A percentile compares a stretch with the other conserved stretches of the same genome.
Conservation (phyloP, 2,888 invertebrate species). For the Panorpa germanica region DNA sequence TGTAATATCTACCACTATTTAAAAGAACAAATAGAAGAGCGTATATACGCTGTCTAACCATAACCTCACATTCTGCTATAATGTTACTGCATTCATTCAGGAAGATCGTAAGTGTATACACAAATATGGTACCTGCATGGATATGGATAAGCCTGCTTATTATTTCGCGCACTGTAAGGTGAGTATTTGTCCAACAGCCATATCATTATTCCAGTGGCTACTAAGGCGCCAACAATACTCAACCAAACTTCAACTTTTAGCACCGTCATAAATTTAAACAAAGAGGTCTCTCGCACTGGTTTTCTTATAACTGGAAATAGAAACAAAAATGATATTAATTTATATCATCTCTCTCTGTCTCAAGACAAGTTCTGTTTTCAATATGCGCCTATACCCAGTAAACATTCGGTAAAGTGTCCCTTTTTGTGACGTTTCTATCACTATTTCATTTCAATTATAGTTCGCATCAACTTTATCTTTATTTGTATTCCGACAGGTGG, state of each 20-base stretch:
- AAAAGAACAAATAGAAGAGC: neutral
- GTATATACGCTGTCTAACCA: conserved; percentile 2
- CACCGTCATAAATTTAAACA: conserved; percentile 90
- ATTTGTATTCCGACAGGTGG: too few relatives aligned
- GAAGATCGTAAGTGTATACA: too few relatives aligned
- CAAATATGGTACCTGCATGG: conserved; percentile 35
- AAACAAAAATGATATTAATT: conserved; percentile 6
- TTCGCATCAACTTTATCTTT: too few relatives aligned
- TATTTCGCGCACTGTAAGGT: conserved; percentile 73
- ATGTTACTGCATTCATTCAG: too few relatives aligned
- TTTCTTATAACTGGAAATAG: conserved; percentile 55
- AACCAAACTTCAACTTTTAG: conserved; percentile 75
- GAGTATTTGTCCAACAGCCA: conserved; percentile 81
- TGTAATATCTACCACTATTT: too few relatives aligned
- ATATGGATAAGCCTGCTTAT: conserved; percentile 60
- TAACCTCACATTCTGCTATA: neutral
- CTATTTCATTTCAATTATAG: too few relatives aligned
- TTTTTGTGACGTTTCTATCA: too few relatives aligned
- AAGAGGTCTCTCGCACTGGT: conserved; percentile 58
- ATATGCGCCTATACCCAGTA: conserved; percentile 1
- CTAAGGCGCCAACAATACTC: conserved; percentile 65
- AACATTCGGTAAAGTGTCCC: too few relatives aligned
- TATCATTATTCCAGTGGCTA: conserved; percentile 69
- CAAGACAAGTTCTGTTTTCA: conserved; percentile 1
- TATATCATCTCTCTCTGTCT: too few relatives aligned